Evolutionary conservation across 2,113 vertebrate species (phyloP).

Genomic region (Otus sunia): DNA sequence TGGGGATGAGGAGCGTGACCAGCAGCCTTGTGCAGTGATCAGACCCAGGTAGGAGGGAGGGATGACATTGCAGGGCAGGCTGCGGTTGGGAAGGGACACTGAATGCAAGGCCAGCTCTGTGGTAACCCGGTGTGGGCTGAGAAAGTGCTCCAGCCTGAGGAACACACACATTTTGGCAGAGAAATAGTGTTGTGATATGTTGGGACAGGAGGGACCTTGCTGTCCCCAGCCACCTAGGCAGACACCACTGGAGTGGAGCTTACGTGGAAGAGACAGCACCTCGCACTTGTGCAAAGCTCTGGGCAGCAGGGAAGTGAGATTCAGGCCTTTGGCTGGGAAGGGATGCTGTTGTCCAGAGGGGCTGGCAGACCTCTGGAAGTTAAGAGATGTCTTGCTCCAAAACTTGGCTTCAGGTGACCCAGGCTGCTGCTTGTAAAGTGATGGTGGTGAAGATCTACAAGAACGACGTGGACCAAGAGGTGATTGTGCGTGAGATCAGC

Average conservation of each 20-base stretch:
- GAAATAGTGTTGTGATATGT: background rate
- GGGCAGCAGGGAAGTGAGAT: background rate
- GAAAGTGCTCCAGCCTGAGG: background rate
- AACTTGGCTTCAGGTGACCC: conserved; percentile 73
- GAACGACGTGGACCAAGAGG: conserved; percentile 87
- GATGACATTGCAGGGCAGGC: background rate
- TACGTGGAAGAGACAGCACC: background rate
- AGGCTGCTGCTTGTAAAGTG: conserved; percentile 77
- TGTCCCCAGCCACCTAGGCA: background rate
- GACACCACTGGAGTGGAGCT: background rate
- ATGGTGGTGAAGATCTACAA: conserved; percentile 93
- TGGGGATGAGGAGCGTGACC: background rate
- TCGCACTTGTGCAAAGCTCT: background rate
- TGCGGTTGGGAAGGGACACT: background rate
- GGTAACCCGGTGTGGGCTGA: background rate
- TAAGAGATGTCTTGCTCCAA: background rate
- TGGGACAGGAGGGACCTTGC: background rate
- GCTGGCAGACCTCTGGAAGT: background rate
- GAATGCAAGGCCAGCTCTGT: background rate
- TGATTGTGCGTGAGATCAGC: conserved; percentile 87
- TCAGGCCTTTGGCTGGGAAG: background rate
- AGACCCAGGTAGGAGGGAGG: background rate
- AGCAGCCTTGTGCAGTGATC: background rate
- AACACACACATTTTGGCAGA: background rate
- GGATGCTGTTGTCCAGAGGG: background rate